These are phyloP conservation scores for Orchesella flavescens DNA, from an alignment of 2,888 invertebrate species.

Conservation along the genomic window DNA sequence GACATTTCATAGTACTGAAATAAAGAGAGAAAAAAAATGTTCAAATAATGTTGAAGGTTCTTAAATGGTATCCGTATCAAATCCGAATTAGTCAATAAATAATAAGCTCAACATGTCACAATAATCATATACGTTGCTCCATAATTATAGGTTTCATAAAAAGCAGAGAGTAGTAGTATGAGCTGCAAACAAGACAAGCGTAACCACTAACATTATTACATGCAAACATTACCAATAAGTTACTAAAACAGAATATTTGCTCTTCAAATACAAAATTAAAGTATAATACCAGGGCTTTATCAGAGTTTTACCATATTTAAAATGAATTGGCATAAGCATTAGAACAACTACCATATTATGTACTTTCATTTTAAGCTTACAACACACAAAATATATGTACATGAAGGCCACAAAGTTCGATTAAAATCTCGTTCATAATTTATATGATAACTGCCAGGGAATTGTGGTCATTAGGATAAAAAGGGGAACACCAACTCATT, in stretches of 20 bases:
- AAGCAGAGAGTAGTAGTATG: not conserved
- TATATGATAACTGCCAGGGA: conserved; percentile 61
- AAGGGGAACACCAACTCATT: conserved; percentile 62
- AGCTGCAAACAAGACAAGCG: not conserved
- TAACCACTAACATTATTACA: too few relatives aligned
- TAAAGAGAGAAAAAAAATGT: conserved; percentile 1
- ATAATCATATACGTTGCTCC: too few relatives aligned
- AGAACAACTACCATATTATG: not conserved
- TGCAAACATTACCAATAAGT: too few relatives aligned
- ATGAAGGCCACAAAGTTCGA: conserved; percentile 28
- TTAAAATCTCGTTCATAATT: conserved; percentile 64
- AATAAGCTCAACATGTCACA: too few relatives aligned
- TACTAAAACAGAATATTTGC: too few relatives aligned
- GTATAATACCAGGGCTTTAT: too few relatives aligned
- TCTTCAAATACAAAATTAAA: too few relatives aligned
- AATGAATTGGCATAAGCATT: too few relatives aligned
- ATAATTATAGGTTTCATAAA: too few relatives aligned
- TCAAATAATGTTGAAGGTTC: not conserved
- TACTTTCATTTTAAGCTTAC: not conserved
- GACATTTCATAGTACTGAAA: conserved; percentile 86
- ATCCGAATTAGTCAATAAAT: too few relatives aligned
- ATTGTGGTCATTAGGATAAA: conserved; percentile 63
- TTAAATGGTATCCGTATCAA: too few relatives aligned
- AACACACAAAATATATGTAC: not conserved
- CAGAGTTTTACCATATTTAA: too few relatives aligned